Evolutionary conservation across 2,113 vertebrate species (phyloP), one percentile per base, ranked within the genome.

Genomic region (Cheilinus undulatus): DNA sequence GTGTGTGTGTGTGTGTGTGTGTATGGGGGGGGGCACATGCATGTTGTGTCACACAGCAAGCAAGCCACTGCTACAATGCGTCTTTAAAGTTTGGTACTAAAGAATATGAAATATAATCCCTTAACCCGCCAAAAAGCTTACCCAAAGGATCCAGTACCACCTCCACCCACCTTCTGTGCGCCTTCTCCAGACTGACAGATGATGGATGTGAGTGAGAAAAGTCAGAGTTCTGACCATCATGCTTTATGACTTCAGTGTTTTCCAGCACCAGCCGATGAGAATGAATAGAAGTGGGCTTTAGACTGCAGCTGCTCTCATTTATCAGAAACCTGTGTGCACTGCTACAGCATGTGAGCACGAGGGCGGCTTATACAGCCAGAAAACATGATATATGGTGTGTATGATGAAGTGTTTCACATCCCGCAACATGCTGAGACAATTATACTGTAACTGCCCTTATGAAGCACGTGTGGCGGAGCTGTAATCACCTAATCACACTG

Each of bases 401-500:
- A 4, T 72, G 86, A 77, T 54, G 60, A 53, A 84, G 69, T 64
- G 75, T 60, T 73, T 46, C 52, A 78, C 61, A 38, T 54, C 80
- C 84, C 24, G 54, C 73, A 50, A 65, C 59, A 65, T 49, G 59
- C 23, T 56, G 50, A 69, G 63, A 74, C 77, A 78, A 80, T 78
- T 80, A 83, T 49, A 65, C 66, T 61, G 48, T 75, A 84, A 87
- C 87, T 76, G 78, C 73, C 76, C 62, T 79, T 75, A 73, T 68
- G 59, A 57, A 34, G 66, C 1, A 28, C 32, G 42, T 68, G 68
- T 64, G 68, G 76, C 72, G 77, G 78, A 76, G 57, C 73, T 78
- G 66, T 82, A 84, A 87, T 86, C 86, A 86, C 76, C 82, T 53
- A 74, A 77, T 80, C 62, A 77, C 80, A 71, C 60, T 52, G 59